Evolutionary conservation across 2,113 vertebrate genomes (phyloP).

Genomic region (Nibea albiflora): DNA sequence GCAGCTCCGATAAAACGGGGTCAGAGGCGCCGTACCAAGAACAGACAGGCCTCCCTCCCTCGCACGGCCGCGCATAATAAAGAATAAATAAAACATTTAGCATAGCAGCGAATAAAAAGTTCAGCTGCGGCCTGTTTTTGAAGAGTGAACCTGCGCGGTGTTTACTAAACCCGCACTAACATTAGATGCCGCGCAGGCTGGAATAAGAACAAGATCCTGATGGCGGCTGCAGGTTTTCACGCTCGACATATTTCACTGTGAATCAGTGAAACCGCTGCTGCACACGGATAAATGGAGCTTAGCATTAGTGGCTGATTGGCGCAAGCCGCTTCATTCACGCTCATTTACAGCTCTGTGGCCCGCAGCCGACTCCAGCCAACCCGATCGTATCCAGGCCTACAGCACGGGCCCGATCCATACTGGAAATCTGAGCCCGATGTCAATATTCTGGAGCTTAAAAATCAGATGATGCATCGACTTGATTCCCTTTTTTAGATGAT

Average conservation of each 20-base stretch:
- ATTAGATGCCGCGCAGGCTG: not conserved
- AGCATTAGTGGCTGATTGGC: not conserved
- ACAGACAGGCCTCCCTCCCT: too few species aligned
- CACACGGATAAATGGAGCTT: not conserved
- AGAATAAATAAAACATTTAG: too few species aligned
- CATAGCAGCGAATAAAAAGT: too few species aligned
- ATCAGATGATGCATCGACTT: not conserved
- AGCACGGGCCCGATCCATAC: too few species aligned
- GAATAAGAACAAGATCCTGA: not conserved
- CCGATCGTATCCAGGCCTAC: not conserved
- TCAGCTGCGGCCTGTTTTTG: not conserved
- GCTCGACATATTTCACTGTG: not conserved
- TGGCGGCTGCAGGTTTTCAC: not conserved
- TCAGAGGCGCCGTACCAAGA: too few species aligned
- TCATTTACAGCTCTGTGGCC: not conserved
- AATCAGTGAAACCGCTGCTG: not conserved
- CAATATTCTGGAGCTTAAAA: not conserved
- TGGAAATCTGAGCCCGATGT: not conserved
- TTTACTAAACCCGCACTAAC: not conserved
- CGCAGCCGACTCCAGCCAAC: not conserved
- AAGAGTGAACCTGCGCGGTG: not conserved
- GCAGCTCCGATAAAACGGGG: too few species aligned
- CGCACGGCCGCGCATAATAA: too few species aligned
- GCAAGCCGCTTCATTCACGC: not conserved
- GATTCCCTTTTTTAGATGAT: not conserved